Evolutionary conservation across 2,797 vertebrate genomes (phyloP).

Genomic region (Serranus cabrilla): DNA sequence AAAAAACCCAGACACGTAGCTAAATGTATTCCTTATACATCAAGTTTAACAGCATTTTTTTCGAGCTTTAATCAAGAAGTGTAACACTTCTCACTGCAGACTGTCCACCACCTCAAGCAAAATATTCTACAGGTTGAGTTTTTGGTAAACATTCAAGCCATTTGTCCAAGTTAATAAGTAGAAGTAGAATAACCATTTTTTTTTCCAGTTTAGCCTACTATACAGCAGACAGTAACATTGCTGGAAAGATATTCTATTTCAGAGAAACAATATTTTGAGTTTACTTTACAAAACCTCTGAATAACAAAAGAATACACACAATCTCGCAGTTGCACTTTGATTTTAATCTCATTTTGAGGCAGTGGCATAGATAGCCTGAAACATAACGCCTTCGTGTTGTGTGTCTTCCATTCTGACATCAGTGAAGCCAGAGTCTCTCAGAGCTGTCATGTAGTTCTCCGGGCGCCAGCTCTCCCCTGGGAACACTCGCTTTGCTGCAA

Average conservation of each 20-base stretch:
- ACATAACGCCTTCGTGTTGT: slow-evolving; percentile 43
- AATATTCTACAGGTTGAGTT: slow-evolving; percentile 4
- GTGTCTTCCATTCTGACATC: slow-evolving; percentile 78
- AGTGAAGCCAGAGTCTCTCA: slow-evolving; percentile 79
- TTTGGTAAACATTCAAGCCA: slow-evolving; percentile 21
- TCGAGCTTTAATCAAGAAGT: slow-evolving; percentile 20
- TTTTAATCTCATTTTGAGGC: slow-evolving; percentile 66
- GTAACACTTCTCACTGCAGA: not conserved
- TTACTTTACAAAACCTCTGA: too few species aligned
- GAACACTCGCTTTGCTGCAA: slow-evolving; percentile 61
- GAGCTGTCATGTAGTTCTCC: slow-evolving; percentile 79
- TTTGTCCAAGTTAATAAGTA: not conserved
- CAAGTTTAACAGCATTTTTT: not conserved
- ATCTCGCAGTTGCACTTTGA: slow-evolving; percentile 6
- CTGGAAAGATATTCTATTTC: too few species aligned
- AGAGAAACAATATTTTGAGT: too few species aligned
- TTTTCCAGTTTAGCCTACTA: too few species aligned
- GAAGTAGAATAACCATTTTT: too few species aligned
- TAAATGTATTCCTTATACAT: not conserved
- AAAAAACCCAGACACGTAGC: slow-evolving; percentile 17
- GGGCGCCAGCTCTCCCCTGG: slow-evolving; percentile 77
- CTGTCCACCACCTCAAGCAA: not conserved
- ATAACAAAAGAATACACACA: not conserved
- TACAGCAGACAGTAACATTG: too few species aligned
- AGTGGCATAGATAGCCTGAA: slow-evolving; percentile 83